Conservation (phyloP, 2,113 vertebrate genomes). For the Sander vitreus region DNA sequence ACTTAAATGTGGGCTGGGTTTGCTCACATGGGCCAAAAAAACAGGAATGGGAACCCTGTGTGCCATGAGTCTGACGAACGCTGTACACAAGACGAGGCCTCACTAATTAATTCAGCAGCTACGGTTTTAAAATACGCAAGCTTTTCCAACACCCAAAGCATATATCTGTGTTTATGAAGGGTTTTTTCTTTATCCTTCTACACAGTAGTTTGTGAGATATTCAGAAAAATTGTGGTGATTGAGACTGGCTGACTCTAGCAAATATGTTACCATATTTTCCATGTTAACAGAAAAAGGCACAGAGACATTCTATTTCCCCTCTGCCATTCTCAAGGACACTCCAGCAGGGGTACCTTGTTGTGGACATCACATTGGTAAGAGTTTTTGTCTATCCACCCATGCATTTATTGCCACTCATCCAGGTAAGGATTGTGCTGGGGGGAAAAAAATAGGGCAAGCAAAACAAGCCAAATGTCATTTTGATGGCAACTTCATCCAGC, state of each 20-base stretch:
- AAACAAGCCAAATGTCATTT: slow-evolving; percentile 40
- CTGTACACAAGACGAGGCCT: neutral
- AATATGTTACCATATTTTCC: slow-evolving; percentile 9
- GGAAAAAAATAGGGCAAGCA: neutral
- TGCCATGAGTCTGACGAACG: neutral
- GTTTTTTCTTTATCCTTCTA: neutral
- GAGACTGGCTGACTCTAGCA: neutral
- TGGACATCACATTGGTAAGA: neutral
- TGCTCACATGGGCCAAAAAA: neutral
- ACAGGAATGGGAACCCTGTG: neutral
- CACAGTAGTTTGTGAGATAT: neutral
- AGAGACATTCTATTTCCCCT: neutral
- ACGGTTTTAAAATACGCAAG: neutral
- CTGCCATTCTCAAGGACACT: slow-evolving; percentile 19
- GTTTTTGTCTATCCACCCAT: slow-evolving; percentile 13
- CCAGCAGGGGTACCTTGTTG: slow-evolving; percentile 7
- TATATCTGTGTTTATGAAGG: neutral
- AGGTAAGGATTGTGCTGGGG: neutral
- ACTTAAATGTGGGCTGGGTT: neutral
- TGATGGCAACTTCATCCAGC: slow-evolving; percentile 7
- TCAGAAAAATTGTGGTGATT: neutral
- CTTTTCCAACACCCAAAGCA: neutral
- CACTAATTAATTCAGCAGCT: neutral
- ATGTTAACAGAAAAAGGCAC: slow-evolving; percentile 12
- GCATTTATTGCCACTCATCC: slow-evolving; percentile 26